These are phyloP conservation scores for Saccostrea cuccullata DNA, from an alignment of 1,140 invertebrate species.

Conservation along the genomic window DNA sequence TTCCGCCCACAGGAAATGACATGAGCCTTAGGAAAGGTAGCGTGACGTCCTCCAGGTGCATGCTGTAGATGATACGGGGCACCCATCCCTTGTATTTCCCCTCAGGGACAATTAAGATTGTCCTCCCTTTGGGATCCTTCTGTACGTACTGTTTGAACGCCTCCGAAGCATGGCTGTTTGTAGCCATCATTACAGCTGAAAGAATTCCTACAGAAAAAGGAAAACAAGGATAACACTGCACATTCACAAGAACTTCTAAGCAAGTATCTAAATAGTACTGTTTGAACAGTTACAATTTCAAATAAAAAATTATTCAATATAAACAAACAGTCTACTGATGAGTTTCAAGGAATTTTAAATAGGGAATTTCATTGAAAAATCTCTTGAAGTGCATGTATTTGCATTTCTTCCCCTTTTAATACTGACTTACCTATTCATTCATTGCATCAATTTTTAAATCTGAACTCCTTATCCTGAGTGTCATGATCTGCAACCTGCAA, in stretches of 20 bases:
- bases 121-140: slow-evolving; percentile 56
- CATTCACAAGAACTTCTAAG: too few relatives aligned
- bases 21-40: slow-evolving; percentile 72
- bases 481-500: neutral
- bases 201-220: neutral
- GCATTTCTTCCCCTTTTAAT: neutral
- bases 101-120: slow-evolving; percentile 68
- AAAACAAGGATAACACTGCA: too few relatives aligned
- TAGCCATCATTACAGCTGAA: slow-evolving; percentile 15
- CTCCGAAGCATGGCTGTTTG: slow-evolving; percentile 64
- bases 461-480: neutral
- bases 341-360: too few relatives aligned
- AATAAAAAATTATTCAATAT: too few relatives aligned
- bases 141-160: slow-evolving; percentile 62
- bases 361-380: too few relatives aligned
- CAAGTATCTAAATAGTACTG: too few relatives aligned
- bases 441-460: neutral
- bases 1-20: slow-evolving; percentile 73
- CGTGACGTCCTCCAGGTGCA: slow-evolving; percentile 63
- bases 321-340: too few relatives aligned
- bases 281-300: too few relatives aligned
- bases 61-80: slow-evolving; percentile 68
- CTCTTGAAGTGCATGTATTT: too few relatives aligned
- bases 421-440: neutral
- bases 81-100: slow-evolving; percentile 75